Percentiles rank a stretch among this genome's conserved stretches.
Evolutionary conservation across 2,113 vertebrate species (phyloP).

Genomic region (Prochilodus magdalenae): DNA sequence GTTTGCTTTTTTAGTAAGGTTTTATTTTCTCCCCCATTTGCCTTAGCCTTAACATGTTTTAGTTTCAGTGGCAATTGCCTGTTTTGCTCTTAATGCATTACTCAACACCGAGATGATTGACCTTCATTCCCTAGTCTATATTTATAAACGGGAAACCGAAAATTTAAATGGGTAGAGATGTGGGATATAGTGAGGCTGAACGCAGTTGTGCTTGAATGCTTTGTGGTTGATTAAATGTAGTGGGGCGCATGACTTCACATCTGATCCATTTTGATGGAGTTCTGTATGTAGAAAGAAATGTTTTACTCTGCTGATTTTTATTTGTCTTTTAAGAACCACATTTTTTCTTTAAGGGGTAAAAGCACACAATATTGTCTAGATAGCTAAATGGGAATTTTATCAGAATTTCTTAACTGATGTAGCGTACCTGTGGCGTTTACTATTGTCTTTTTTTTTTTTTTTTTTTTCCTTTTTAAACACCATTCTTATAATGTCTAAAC

Average conservation of each 20-base stretch:
- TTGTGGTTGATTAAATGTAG: slow-evolving; percentile 37
- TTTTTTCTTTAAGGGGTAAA: slow-evolving; percentile 14
- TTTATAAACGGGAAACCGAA: slow-evolving; percentile 42
- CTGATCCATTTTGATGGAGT: slow-evolving; percentile 45
- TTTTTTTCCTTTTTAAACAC: too few relatives aligned
- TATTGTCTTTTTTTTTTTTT: slow-evolving; percentile 50
- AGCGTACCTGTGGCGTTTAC: slow-evolving; percentile 51
- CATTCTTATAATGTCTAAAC: slow-evolving; percentile 59
- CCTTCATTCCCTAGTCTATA: slow-evolving; percentile 26
- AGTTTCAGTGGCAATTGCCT: slow-evolving; percentile 32
- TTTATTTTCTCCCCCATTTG: slow-evolving; percentile 13
- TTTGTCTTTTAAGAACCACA: slow-evolving; percentile 51
- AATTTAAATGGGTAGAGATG: slow-evolving; percentile 45
- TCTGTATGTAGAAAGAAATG: slow-evolving; percentile 38
- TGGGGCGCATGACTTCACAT: slow-evolving; percentile 43
- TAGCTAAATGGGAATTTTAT: slow-evolving; percentile 52
- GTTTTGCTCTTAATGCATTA: slow-evolving; percentile 41
- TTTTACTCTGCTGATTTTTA: slow-evolving; percentile 47
- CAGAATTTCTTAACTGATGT: slow-evolving; percentile 52
- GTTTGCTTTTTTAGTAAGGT: slow-evolving; percentile 5
- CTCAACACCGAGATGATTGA: slow-evolving; percentile 34
- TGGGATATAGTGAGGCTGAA: slow-evolving; percentile 38
- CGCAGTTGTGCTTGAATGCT: slow-evolving; percentile 49
- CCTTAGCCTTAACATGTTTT: slow-evolving; percentile 26
- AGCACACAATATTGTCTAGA: slow-evolving; percentile 46